These are phyloP conservation scores for Macroramphosus scolopax DNA, from an alignment of 2,797 vertebrate species.

Conservation along the genomic window DNA sequence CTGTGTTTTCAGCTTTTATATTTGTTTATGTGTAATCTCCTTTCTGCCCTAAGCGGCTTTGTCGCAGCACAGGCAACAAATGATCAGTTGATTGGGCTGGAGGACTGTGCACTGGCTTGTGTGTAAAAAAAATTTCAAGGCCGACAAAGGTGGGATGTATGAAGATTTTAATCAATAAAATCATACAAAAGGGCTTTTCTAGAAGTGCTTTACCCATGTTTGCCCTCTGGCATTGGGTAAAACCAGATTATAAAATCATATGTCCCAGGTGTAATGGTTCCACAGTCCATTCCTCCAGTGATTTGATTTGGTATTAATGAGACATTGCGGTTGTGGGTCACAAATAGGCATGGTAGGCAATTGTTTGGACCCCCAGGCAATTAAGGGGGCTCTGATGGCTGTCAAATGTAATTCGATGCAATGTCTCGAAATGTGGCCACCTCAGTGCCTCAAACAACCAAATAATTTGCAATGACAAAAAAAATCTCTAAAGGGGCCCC, in stretches of 20 bases:
- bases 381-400: too few relatives aligned
- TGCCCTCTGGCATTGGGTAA: not conserved
- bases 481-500: too few relatives aligned
- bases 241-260: not conserved
- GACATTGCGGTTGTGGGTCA: constrained; percentile 3
- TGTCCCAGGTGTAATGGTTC: constrained; percentile 1
- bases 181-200: not conserved
- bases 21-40: constrained; percentile 61
- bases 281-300: constrained; percentile 3
- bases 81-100: constrained; percentile 39
- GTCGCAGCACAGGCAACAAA: constrained; percentile 35
- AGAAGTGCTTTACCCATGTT: too few relatives aligned
- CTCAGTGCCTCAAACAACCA: too few relatives aligned
- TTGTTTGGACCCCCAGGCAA: too few relatives aligned
- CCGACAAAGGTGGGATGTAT: too few relatives aligned
- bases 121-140: not conserved
- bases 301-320: constrained; percentile 7
- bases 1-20: constrained; percentile 56
- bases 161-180: not conserved
- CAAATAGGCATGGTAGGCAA: too few relatives aligned
- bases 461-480: too few relatives aligned
- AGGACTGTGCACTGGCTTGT: not conserved
- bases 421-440: too few relatives aligned
- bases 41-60: constrained; percentile 69
- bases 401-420: too few relatives aligned